Conservation (phyloP, 2,113 vertebrate species). For the Megaleporinus macrocephalus region DNA sequence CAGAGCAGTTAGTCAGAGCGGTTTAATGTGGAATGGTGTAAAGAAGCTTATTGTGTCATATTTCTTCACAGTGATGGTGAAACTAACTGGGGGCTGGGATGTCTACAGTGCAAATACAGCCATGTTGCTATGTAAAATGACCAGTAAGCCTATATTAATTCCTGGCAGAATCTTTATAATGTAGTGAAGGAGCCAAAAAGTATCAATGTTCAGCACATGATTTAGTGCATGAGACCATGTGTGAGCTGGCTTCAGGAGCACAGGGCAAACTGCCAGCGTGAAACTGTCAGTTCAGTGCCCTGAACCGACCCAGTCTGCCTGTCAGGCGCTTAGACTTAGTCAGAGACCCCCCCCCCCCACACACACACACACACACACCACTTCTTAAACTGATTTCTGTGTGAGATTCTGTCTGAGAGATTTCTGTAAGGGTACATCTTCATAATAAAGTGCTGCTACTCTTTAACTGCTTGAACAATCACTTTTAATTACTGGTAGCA, state of each 20-base stretch:
- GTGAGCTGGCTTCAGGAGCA: neutral
- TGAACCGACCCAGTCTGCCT: conserved; percentile 12
- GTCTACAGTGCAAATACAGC: no score
- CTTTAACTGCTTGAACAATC: conserved; percentile 8
- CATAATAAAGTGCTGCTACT: conserved; percentile 4
- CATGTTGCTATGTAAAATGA: no score
- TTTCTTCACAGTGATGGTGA: no score
- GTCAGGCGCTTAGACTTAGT: conserved; percentile 43
- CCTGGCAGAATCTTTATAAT: neutral
- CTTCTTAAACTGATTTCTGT: neutral
- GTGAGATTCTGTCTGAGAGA: no score
- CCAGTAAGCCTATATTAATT: no score
- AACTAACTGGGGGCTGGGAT: no score
- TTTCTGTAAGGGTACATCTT: no score
- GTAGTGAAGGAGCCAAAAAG: neutral
- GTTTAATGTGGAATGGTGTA: no score
- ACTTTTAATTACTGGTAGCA: conserved; percentile 40
- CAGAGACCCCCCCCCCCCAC: neutral
- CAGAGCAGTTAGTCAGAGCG: no score
- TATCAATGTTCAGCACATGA: neutral
- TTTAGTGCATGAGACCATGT: neutral
- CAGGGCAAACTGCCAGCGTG: conserved; percentile 4
- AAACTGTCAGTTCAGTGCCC: neutral
- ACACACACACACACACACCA: neutral
- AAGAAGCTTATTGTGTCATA: no score